Conservation (phyloP, 2,797 vertebrate species). For the Chloroceryle inda region DNA sequence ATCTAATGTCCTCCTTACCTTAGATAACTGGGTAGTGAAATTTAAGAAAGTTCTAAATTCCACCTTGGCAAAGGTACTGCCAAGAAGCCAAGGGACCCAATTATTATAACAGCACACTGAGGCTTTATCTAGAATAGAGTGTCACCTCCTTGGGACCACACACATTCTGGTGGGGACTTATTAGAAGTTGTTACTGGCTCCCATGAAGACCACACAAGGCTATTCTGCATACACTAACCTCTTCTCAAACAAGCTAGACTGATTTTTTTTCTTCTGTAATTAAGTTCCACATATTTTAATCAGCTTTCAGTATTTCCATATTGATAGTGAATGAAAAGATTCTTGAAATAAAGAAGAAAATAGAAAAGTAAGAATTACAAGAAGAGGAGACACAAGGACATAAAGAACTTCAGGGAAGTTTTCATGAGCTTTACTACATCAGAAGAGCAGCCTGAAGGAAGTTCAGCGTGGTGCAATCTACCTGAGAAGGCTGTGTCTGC, state of each 20-base stretch:
- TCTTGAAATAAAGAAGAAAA: not conserved
- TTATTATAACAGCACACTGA: not conserved
- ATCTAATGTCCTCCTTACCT: not conserved
- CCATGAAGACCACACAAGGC: not conserved
- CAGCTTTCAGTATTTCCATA: not conserved
- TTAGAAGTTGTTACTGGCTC: not conserved
- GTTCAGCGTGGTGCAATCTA: not conserved
- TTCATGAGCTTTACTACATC: not conserved
- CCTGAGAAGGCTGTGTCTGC: not conserved
- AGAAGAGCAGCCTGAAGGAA: not conserved
- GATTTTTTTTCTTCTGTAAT: not conserved
- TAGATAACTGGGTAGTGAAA: not conserved
- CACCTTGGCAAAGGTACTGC: not conserved
- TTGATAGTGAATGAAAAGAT: conserved; percentile 5
- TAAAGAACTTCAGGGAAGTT: not conserved
- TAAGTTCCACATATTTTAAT: not conserved
- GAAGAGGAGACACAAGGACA: not conserved
- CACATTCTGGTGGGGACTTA: not conserved
- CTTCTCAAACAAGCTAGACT: not conserved
- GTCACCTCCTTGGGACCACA: not conserved
- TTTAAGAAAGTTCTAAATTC: not conserved
- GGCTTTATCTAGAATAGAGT: not conserved
- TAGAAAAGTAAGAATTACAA: not conserved
- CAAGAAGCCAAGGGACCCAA: not conserved
- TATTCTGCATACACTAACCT: not conserved